phyloP scores from a whole-genome alignment of 2,888 invertebrate species.

The Anticlea derivata region DNA sequence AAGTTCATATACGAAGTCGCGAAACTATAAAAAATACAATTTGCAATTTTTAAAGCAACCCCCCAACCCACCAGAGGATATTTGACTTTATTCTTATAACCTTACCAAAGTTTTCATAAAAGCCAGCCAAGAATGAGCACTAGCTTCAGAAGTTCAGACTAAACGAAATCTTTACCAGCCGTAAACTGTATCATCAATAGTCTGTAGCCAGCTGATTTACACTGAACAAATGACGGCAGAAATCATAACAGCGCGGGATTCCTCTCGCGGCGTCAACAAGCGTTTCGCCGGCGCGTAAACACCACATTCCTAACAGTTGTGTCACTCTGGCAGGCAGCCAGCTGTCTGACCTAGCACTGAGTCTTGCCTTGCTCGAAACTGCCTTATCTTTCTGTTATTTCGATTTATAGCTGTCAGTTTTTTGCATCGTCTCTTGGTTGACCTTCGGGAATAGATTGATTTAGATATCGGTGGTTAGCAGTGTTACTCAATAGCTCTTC shows the following conservation, averaged over 20 bases:
- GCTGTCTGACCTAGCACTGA: slow-evolving; percentile 66
- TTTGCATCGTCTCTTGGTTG: slow-evolving; percentile 25
- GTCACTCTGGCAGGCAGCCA: slow-evolving; percentile 72
- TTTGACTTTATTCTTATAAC: too few relatives aligned
- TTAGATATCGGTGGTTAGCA: not conserved
- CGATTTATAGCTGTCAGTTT: slow-evolving; percentile 28
- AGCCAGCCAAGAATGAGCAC: too few relatives aligned
- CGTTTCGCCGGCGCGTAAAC: slow-evolving; percentile 65
- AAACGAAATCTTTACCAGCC: not conserved
- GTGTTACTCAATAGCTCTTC: too few relatives aligned
- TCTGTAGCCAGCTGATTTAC: slow-evolving; percentile 2
- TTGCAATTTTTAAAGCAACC: too few relatives aligned
- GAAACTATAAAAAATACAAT: too few relatives aligned
- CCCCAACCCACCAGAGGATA: too few relatives aligned
- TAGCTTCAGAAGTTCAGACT: too few relatives aligned
- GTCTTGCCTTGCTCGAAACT: slow-evolving; percentile 25
- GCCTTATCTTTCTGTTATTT: slow-evolving; percentile 36
- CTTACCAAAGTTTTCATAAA: too few relatives aligned
- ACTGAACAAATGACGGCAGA: slow-evolving; percentile 4
- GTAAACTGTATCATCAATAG: not conserved
- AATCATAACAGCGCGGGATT: slow-evolving; percentile 41
- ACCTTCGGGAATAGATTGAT: slow-evolving; percentile 16
- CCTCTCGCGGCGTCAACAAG: slow-evolving; percentile 59
- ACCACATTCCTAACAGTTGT: slow-evolving; percentile 69
- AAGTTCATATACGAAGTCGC: too few relatives aligned